Base-by-base conservation (phyloP, 2,797 vertebrate species). In the Danio aesculapii region DNA sequence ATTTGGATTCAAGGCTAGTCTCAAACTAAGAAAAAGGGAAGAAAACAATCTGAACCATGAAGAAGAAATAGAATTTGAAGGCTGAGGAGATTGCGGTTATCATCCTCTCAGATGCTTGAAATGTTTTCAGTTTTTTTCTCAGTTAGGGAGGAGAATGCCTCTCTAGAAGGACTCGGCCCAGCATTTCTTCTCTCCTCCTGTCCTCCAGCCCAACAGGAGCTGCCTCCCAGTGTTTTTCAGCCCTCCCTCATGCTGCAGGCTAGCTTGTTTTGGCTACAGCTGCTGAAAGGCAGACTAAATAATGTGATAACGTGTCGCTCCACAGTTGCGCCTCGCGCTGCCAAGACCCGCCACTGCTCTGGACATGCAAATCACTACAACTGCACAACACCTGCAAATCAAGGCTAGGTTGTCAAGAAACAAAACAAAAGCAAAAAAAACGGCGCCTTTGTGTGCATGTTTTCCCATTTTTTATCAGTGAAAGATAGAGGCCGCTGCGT, bases 271-370 rank as follows among this genome's bases (percentile, higher is more conserved):
- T 85, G 86, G 84, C 86, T 87, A 76, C 83, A 77, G 78, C 85
- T 84, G 67, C 57, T 69, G 61, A 41, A 68, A 49, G 46, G 75
- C 76, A 88, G 87, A 88, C 87, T 88, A 88, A 90, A 90, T 88
- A 88, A 85, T 64, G 84, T 59, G 87, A 89, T 89, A 88, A 88
- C 63, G 39, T 6, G n/a, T 58, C 52, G 19, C 52, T 82, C 81
- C 79, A 58, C 84, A 84, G 86, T 83, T 81, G 82, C 44, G 50
- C 75, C 76, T 81, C 58, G 76, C 49, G 46, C 71, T 81, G 70
- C 75, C 81, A 83, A 74, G 83, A 82, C 77, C 71, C 19, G 52
- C 68, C 69, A 41, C 78, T 81, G 70, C 74, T 75, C 66, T 74
- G 83, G 66, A 75, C 74, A 78, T 83, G 86, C 79, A 83, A 83